Evolutionary conservation across 2,113 vertebrate species (phyloP).

Genomic region (Murina feae): DNA sequence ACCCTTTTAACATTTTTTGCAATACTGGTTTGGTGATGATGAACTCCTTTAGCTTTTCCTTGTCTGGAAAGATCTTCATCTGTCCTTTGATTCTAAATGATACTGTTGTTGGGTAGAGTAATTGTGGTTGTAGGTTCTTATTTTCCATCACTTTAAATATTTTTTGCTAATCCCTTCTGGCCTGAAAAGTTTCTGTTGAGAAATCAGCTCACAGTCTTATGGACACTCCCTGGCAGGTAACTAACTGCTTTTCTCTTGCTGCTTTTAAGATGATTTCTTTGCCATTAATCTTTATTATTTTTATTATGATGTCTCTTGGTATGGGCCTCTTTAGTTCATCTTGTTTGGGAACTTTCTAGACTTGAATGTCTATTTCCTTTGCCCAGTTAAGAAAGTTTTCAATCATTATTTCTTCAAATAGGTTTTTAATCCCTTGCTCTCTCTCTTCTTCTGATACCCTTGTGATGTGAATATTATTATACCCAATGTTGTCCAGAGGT

Average conservation of each 20-base stretch:
- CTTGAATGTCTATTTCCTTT: neutral
- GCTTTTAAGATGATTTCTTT: neutral
- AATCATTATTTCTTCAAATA: neutral
- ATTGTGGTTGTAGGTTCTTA: neutral
- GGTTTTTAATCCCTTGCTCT: neutral
- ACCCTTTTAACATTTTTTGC: neutral
- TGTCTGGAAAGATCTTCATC: neutral
- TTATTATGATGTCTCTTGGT: neutral
- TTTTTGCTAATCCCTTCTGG: neutral
- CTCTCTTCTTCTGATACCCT: neutral
- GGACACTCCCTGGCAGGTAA: neutral
- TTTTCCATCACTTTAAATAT: neutral
- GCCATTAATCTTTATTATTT: neutral
- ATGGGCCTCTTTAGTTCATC: neutral
- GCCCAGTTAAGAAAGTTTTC: neutral
- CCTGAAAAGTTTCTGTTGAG: neutral
- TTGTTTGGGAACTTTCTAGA: neutral
- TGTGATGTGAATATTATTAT: neutral
- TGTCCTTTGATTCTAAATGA: neutral
- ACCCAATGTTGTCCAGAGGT: neutral
- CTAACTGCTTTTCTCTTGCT: neutral
- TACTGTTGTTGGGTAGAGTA: neutral
- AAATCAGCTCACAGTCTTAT: neutral
- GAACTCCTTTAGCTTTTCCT: neutral
- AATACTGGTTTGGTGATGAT: neutral